Evolutionary conservation across 2,797 vertebrate genomes (phyloP).

Genomic region (Karalla daura): DNA sequence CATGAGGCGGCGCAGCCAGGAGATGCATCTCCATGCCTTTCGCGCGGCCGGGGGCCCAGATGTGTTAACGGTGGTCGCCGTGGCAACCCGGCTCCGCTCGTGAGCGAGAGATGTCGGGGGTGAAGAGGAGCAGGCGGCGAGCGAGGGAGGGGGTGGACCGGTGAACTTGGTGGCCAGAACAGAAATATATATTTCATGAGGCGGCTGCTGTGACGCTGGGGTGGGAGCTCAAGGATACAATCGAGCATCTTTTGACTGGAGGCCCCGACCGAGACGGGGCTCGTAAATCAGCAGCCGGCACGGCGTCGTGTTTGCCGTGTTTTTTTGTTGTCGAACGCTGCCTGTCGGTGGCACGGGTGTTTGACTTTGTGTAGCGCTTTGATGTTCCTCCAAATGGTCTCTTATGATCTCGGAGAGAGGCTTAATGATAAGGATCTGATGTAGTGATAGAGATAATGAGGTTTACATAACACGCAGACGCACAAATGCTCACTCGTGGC

Average conservation of each 20-base stretch:
- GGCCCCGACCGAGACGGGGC: constrained; percentile 52
- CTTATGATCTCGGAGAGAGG: constrained; percentile 58
- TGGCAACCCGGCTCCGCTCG: constrained; percentile 81
- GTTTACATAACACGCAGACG: constrained; percentile 56
- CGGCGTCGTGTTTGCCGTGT: constrained; percentile 31
- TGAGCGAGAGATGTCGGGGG: constrained; percentile 67
- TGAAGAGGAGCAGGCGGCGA: constrained; percentile 42
- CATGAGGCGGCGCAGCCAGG: constrained; percentile 36
- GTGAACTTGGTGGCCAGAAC: constrained; percentile 73
- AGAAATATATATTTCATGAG: constrained; percentile 82
- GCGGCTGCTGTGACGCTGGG: constrained; percentile 65
- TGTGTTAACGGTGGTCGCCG: constrained; percentile 86
- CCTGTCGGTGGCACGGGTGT: constrained; percentile 10
- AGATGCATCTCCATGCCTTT: constrained; percentile 55
- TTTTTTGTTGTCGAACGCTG: constrained; percentile 29
- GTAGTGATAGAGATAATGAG: constrained; percentile 71
- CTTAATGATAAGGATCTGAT: constrained; percentile 70
- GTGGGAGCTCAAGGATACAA: constrained; percentile 73
- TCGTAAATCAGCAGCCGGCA: constrained; percentile 62
- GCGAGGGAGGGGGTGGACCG: constrained; percentile 52
- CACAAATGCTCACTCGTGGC: constrained; percentile 11
- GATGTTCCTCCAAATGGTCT: constrained; percentile 59
- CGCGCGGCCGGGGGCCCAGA: too few species aligned
- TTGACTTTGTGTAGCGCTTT: constrained; percentile 52
- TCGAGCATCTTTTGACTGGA: constrained; percentile 71